Evolutionary conservation across 2,888 invertebrate genomes (phyloP).

Genomic region (Linnaemya vulpina): DNA sequence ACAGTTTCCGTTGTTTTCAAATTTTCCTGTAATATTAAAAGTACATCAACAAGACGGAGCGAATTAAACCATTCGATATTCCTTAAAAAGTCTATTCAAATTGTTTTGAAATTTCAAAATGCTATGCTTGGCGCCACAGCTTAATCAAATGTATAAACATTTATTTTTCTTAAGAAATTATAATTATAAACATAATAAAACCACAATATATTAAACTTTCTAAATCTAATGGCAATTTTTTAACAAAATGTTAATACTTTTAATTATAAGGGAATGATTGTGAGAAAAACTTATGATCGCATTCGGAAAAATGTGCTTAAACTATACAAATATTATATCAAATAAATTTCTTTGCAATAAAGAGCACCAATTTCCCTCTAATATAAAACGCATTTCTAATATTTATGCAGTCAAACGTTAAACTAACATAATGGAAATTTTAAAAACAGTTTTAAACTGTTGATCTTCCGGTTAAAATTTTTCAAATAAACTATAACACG

Average conservation of each 20-base stretch:
- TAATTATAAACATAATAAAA: conserved; percentile 9
- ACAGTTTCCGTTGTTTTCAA: no score
- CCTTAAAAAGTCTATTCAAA: no score
- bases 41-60: no score
- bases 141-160: not conserved
- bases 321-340: not conserved
- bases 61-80: no score
- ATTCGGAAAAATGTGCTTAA: not conserved
- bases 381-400: not conserved
- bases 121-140: no score
- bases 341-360: not conserved
- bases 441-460: conserved; percentile 17
- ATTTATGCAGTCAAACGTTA: not conserved
- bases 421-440: not conserved
- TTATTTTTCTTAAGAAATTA: not conserved
- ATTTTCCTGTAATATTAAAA: no score
- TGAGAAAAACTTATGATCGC: no score
- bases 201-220: conserved; percentile 8
- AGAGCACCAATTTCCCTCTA: conserved; percentile 32
- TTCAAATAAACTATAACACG: not conserved
- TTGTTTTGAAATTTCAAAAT: no score
- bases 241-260: conserved; percentile 41
- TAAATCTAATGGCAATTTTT: conserved; percentile 53
- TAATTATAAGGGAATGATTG: conserved; percentile 49
- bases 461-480: not conserved